Base-by-base conservation (phyloP, 2,888 invertebrate species). In the Nipponacmea schrenckii region DNA sequence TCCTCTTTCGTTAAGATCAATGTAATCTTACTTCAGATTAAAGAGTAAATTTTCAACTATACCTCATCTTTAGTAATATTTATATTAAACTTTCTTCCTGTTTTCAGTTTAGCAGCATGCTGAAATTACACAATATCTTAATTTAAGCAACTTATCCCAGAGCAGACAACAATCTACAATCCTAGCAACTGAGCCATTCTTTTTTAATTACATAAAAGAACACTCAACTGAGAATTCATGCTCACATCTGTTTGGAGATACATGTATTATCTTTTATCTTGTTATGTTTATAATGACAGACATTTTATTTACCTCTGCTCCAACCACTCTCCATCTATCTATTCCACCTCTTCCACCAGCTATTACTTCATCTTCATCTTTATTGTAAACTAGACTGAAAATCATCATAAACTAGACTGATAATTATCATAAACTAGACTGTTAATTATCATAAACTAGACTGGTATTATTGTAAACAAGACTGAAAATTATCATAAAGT, bases 311-410 rank as follows among this genome's bases (percentile, higher is more conserved):
- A 84, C 84, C 81, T 82, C 82, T 39, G 79, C 71, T 24, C 81
- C 82, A 14, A 69, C 70, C 5, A 84, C 63, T 50, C 65, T 76
- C 82, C 83, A 84, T 44, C 78, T 77, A 67, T 83, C 80, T 62
- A 84, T 65, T 17, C 75, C 74, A 14, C 83, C 84, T 45, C 80
- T 72, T 2, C 83, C 82, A 10, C 85, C 85, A 31, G 79, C 75
- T 68, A 83, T 79, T 0, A 85, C 71, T 50, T 81, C 85, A 77
- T 85, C 82, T 46, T 79, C 80, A 12, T 83, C 82, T 62, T 76
- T 76, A 73, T 83, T 83, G 71, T 82, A 85, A 0, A 79, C 74
- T 76, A 85, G 72, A 72, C 84, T 84, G 76, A 17, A 70, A 75
- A 62, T 45, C 7, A 44, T 15, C 8, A 48, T 20, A 67, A 39